Evolutionary conservation across 2,888 invertebrate species (phyloP), one percentile per base, ranked within the genome.

Genomic region (Choreutis nemorana): DNA sequence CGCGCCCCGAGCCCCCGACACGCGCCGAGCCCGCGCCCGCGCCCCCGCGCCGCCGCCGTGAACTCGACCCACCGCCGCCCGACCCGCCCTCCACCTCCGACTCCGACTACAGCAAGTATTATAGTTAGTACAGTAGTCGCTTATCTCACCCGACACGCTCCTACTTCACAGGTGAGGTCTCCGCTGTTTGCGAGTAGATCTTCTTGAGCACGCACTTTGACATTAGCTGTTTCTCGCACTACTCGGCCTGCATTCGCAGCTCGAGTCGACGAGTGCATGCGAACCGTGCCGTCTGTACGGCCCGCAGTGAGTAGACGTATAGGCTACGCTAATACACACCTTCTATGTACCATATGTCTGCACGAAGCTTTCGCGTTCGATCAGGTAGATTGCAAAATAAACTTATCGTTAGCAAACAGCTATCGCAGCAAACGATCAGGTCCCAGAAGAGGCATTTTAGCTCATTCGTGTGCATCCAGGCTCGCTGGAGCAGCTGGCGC

Each of bases 41-140:
- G 14, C 28, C 33, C 27, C 26, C 31, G 5, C 9, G n/a, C n/a
- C n/a, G n/a, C 15, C 8, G 14, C 20, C 6, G 20, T 13, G 12
- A 5, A n/a, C 6, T 10, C 14, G 25, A n/a, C n/a, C 22, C n/a
- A 7, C 11, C 32, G 28, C 21, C 48, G 46, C 33, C 14, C 36
- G n/a, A n/a, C 21, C 32, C 42, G 26, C 31, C 42, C 37, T 50
- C 66, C 26, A 71, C 71, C 51, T 62, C 60, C 56, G 75, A 75
- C 52, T 72, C 73, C 62, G 77, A 77, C 71, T 77, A 75, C 75
- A 77, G 77, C 75, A 77, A 77, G 75, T 77, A 77, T 77, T 77
- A 77, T 70, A 75, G 77, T 77, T 75, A 75, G 77, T 75, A 70
- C 37, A 50, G 70, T 75, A 73, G 75, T 56, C 55, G 75, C 77